A percentile compares a stretch with the other conserved stretches of the same genome.
These are phyloP conservation scores for Endotricha flammealis DNA, from an alignment of 2,888 invertebrate species.

Conservation along the genomic window DNA sequence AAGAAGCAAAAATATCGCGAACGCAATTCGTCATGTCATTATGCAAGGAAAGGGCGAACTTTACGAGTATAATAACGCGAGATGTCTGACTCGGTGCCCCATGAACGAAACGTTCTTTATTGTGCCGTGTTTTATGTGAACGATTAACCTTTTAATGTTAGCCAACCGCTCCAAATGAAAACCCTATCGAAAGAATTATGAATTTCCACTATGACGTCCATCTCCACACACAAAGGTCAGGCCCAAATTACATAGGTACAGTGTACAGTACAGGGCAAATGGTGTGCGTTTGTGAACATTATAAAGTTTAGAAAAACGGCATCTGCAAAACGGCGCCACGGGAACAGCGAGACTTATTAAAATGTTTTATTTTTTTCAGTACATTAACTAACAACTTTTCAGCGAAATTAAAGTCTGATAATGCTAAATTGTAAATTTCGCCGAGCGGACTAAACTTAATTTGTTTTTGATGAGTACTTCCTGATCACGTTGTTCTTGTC, in stretches of 20 bases:
- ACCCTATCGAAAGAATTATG: slow-evolving; percentile 36
- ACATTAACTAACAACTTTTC: slow-evolving; percentile 23
- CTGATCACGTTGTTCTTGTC: slow-evolving; percentile 59
- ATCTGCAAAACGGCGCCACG: no score
- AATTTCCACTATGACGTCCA: slow-evolving; percentile 2
- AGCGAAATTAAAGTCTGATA: slow-evolving; percentile 32
- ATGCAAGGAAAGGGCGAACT: slow-evolving; percentile 76
- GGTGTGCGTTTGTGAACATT: no score
- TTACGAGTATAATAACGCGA: slow-evolving; percentile 77
- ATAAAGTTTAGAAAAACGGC: no score
- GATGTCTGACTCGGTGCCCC: slow-evolving; percentile 71
- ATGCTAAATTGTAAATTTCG: slow-evolving; percentile 40
- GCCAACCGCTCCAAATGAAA: slow-evolving; percentile 53
- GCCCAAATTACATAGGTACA: no score
- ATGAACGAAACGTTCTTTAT: slow-evolving; percentile 72
- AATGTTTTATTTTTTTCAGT: no score
- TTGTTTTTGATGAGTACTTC: slow-evolving; percentile 63
- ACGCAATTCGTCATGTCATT: slow-evolving; percentile 77
- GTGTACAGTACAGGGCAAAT: no score
- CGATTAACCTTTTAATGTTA: slow-evolving; percentile 76
- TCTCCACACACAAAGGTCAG: no score
- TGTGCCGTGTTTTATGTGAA: slow-evolving; percentile 73
- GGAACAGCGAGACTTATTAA: no score
- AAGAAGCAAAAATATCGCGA: slow-evolving; percentile 73
- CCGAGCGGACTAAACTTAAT: slow-evolving; percentile 51